Base-by-base conservation (phyloP, 2,113 vertebrate species). In the Anthoscopus minutus region DNA sequence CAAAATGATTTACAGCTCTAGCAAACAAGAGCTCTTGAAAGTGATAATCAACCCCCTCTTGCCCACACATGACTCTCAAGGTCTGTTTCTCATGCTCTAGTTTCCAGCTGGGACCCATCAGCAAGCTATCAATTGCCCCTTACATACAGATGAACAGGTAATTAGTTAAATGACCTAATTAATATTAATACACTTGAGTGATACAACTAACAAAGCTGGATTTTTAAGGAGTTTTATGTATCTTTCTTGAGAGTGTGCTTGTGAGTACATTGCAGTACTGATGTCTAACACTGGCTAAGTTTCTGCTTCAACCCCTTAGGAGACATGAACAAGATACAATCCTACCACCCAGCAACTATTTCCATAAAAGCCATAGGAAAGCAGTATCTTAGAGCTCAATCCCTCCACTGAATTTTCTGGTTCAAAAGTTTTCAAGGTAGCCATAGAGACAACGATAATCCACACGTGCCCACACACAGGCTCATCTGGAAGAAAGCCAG, bases 391-490 rank as follows among this genome's bases (percentile, higher is more conserved):
- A 50, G 30, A 96, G 54, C 69, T 83, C 38, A 5, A 58, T 71
- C 56, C 58, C 53, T 84, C 60, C 48, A 67, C 80, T 86, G 73
- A 83, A 94, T 96, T 93, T 96, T 96, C 92, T 50, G 56, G 86
- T 93, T 96, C 88, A 90, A 17, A 90, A 96, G 91, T 95, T 96
- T 96, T 92, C 83, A 83, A 64, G 64, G 96, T 96, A 95, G 83
- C 92, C 95, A 96, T 96, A 95, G 96, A 92, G 95, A 96, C 95
- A 81, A 86, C 95, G 92, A 96, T 96, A 96, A 95, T 96, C 92
- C 92, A 94, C 96, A 96, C 95, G 92, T 96, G 96, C 95, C 96
- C 92, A 91, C 95, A 94, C 92, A 95, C 92, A 96, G 82, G 80
- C 88, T 96, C 2, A 0, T 37, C 5, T 96, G 96, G 95, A 94